phyloP scores from a whole-genome alignment of 2,797 vertebrate genomes.

The Gallirallus australis region DNA sequence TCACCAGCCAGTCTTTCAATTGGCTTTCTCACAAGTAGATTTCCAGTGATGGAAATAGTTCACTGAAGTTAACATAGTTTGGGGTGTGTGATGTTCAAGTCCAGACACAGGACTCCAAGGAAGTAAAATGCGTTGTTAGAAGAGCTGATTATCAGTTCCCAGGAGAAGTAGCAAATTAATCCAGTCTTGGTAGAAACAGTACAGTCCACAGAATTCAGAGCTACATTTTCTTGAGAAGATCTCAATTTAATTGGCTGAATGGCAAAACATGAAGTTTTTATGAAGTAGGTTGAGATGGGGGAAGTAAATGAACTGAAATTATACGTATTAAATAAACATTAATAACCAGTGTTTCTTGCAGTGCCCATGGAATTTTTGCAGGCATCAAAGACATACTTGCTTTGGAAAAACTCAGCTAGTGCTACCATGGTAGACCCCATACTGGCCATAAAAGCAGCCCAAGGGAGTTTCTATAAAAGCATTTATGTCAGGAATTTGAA shows the following conservation, averaged over 20 bases:
- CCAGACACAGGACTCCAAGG: neutral
- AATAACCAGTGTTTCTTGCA: neutral
- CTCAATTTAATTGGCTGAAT: neutral
- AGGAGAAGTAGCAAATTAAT: neutral
- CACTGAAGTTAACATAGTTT: neutral
- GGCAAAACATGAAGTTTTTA: neutral
- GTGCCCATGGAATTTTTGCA: neutral
- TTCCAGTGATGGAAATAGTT: neutral
- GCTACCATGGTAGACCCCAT: neutral
- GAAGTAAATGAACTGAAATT: neutral
- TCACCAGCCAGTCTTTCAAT: neutral
- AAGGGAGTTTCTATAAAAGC: neutral
- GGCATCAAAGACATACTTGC: neutral
- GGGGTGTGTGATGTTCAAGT: neutral
- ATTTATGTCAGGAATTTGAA: neutral
- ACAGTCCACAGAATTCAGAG: neutral
- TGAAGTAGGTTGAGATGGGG: neutral
- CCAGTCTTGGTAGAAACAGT: neutral
- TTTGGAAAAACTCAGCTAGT: neutral
- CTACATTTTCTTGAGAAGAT: neutral
- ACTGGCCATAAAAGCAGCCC: neutral
- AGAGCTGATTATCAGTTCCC: neutral
- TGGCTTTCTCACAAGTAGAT: neutral
- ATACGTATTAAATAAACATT: neutral
- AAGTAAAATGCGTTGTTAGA: neutral